Conservation (phyloP, 2,113 vertebrate genomes). For the Formicarius rufipectus region DNA sequence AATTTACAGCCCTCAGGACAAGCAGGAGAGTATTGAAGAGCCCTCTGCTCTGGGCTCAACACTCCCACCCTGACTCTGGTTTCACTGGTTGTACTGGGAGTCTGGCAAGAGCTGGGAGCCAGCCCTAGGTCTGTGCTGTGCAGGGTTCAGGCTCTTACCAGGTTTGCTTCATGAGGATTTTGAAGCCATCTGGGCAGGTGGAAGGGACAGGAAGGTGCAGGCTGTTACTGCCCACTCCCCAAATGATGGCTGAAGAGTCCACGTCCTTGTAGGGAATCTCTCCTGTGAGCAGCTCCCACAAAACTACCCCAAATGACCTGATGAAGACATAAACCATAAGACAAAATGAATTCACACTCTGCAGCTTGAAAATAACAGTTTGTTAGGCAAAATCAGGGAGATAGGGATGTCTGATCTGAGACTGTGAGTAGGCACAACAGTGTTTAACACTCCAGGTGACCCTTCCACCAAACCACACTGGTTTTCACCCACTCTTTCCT, state of each 20-base stretch:
- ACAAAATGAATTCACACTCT: neutral
- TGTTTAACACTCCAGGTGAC: neutral
- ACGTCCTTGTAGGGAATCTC: conserved; percentile 99
- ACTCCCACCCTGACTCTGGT: neutral
- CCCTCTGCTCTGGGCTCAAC: neutral
- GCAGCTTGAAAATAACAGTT: neutral
- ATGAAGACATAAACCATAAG: neutral
- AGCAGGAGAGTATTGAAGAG: neutral
- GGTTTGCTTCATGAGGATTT: conserved; percentile 99
- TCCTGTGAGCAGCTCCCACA: conserved; percentile 96
- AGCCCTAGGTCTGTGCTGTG: neutral
- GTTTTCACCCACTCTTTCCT: neutral
- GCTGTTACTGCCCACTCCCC: conserved; percentile 98
- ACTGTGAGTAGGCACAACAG: neutral
- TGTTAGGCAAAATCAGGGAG: neutral
- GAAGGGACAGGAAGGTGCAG: conserved; percentile 97
- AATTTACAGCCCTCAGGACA: accelerated
- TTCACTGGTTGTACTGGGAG: neutral
- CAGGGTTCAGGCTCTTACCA: conserved; percentile 80
- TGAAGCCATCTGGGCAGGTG: conserved; percentile 97
- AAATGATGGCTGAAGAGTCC: conserved; percentile 97
- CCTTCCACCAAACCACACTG: neutral
- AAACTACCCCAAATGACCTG: conserved; percentile 97
- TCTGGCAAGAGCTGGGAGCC: neutral
- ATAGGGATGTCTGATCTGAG: neutral